phyloP scores from a whole-genome alignment of 2,888 invertebrate species.

The Spisula solida region DNA sequence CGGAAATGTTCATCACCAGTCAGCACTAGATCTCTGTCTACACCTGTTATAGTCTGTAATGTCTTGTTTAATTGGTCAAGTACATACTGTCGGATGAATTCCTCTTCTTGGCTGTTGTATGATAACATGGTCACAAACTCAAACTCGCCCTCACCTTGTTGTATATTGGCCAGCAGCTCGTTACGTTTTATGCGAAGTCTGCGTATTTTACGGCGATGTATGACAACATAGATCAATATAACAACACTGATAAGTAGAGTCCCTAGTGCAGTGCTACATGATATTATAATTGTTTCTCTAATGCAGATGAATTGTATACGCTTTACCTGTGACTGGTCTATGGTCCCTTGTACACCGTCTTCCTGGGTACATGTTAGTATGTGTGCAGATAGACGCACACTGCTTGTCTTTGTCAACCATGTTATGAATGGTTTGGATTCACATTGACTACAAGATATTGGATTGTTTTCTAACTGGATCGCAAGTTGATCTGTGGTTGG shows the following conservation, averaged over 20 bases:
- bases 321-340: neutral
- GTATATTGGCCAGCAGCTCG: neutral
- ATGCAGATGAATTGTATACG: neutral
- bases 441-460: conserved; percentile 26
- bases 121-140: conserved; percentile 23
- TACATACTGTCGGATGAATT: conserved; percentile 20
- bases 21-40: conserved; percentile 26
- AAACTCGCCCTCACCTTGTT: conserved; percentile 17
- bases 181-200: neutral
- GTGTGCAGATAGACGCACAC: neutral
- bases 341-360: neutral
- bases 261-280: neutral
- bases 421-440: conserved; percentile 2
- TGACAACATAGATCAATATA: neutral
- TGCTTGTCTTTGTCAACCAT: neutral
- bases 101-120: conserved; percentile 29
- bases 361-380: neutral
- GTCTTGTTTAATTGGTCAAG: conserved; percentile 16
- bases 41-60: conserved; percentile 15
- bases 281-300: conserved; percentile 11
- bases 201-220: neutral
- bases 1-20: conserved; percentile 24
- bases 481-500: neutral
- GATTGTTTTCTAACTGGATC: conserved; percentile 1
- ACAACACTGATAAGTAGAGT: neutral